Conservation (phyloP, 2,797 vertebrate species). For the Cheirogaleus major region DNA sequence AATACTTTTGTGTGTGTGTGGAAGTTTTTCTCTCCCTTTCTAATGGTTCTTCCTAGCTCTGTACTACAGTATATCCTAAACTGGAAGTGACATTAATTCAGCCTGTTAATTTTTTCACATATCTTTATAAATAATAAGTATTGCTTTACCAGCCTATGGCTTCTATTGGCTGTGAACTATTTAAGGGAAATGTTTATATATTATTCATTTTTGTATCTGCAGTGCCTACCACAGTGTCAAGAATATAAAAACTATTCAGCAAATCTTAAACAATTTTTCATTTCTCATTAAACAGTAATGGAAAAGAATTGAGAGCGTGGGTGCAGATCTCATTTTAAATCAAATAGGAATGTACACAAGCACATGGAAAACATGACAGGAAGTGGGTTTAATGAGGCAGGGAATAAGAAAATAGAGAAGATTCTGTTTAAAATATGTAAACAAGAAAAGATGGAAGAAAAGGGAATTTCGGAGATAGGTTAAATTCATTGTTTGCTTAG, state of each 20-base stretch:
- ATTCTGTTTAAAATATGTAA: neutral
- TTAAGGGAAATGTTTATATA: neutral
- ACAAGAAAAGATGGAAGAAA: neutral
- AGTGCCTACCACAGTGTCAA: neutral
- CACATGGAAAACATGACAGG: neutral
- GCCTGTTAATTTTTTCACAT: neutral
- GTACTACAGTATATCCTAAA: rapidly evolving
- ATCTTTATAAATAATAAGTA: neutral
- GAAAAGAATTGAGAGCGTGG: neutral
- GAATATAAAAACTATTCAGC: conserved; percentile 8
- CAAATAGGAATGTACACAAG: neutral
- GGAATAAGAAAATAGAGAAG: neutral
- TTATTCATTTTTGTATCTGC: conserved; percentile 9
- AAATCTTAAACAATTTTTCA: conserved; percentile 29
- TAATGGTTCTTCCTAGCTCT: neutral
- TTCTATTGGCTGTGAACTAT: conserved; percentile 7
- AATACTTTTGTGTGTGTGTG: neutral
- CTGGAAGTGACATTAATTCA: neutral
- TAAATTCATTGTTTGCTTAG: neutral
- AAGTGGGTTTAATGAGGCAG: neutral
- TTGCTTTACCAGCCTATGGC: neutral
- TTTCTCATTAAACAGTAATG: conserved; percentile 21
- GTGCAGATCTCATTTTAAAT: neutral
- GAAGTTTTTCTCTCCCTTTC: neutral
- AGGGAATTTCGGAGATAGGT: neutral